Evolutionary conservation across 2,113 vertebrate species (phyloP).

Genomic region (Brachypteracias leptosomus): DNA sequence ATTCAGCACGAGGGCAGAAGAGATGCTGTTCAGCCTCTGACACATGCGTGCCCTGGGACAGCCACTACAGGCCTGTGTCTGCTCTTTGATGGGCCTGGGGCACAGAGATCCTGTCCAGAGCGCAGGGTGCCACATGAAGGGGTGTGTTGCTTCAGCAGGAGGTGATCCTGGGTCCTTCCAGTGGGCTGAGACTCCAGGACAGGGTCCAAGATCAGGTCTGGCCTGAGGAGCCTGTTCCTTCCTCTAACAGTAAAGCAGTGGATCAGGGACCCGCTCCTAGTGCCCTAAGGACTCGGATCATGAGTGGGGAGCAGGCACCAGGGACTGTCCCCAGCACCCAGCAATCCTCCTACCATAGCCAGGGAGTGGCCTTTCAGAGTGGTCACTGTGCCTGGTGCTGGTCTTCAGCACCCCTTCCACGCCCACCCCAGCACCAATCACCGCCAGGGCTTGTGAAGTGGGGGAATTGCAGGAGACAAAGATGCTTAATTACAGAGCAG

Average conservation of each 20-base stretch:
- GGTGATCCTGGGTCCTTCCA: not conserved
- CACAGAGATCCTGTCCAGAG: not conserved
- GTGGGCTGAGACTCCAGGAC: not conserved
- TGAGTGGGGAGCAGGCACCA: rapidly evolving
- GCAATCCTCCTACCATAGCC: not conserved
- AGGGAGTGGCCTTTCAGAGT: rapidly evolving
- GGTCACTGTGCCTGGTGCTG: rapidly evolving
- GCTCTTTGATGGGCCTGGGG: not conserved
- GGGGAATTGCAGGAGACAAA: conserved; percentile 34
- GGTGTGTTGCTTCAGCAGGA: not conserved
- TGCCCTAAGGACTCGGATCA: rapidly evolving
- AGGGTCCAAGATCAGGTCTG: not conserved
- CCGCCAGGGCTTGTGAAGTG: not conserved
- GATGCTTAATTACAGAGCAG: conserved; percentile 61
- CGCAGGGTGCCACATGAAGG: not conserved
- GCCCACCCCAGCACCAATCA: not conserved
- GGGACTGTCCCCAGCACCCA: not conserved
- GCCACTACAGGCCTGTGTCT: rapidly evolving
- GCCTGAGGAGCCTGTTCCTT: not conserved
- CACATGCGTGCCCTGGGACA: rapidly evolving
- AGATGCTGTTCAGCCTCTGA: not conserved
- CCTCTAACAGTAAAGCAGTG: not conserved
- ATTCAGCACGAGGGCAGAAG: not conserved
- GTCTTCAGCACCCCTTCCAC: not conserved
- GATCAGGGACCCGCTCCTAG: not conserved